Base-by-base conservation (phyloP, 2,888 invertebrate genomes). In the Hydrotaea diabolus region DNA sequence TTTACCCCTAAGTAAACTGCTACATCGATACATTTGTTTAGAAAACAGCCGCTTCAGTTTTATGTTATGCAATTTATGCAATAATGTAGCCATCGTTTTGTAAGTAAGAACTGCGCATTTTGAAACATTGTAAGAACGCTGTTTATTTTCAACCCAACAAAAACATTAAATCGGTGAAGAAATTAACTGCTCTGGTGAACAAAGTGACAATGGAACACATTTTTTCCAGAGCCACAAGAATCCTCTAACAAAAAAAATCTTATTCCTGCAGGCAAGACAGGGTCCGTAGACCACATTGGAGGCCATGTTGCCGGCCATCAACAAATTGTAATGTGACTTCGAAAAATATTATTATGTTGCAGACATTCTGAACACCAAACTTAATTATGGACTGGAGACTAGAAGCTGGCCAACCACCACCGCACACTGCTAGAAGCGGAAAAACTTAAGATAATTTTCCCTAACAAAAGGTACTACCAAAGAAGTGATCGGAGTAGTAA, bases 381-480 rank as follows among this genome's bases (percentile, higher is more conserved):
- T 82, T 86, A 83, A 83, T 83, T 86, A 83, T 82, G 75, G 77
- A 74, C 81, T 73, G 76, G 76, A 79, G 74, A 76, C 64, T 79
- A 76, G 59, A 74, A 77, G 59, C 74, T 79, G 49, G 72, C 62
- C 55, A 43, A 0, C 17, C 39, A 62, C 75, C 31, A 26, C 36
- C 43, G 19, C n/a, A 62, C 21, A 49, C 62, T 21, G 31, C 62
- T 62, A 78, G 46, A 77, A 59, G 46, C 7, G 59, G 53, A 55
- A 4, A 26, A 75, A 77, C 71, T 53, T 77, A 36, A 87, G 85
- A 89, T 88, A 87, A 88, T 87, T 88, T 87, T 23, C 13, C 39
- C 39, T 2, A 39, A 39, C 39, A 39, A 39, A 87, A 89, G 86
- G 86, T 88, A 87, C 87, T 89, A 87, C 87, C 86, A 82, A 80